Conservation (phyloP, 92 coral and sea anemone genomes). For the Epizoanthus fatuus region DNA sequence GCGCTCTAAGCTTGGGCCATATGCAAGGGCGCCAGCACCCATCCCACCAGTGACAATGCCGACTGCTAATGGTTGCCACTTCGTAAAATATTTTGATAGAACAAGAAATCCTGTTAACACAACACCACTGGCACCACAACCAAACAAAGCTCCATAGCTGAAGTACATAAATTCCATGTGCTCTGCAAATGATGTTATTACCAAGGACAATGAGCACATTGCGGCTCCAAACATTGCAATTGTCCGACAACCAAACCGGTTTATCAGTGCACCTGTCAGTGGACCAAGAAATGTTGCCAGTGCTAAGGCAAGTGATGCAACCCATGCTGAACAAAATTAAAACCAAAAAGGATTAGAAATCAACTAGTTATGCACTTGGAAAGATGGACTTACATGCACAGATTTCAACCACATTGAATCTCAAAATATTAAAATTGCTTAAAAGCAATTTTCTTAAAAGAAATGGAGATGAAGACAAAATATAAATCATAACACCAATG, state of each 20-base stretch:
- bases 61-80: conserved; percentile 70
- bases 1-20: conserved; percentile 66
- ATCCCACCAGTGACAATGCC: conserved; percentile 74
- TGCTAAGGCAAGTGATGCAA: conserved; percentile 64
- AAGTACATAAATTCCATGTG: conserved; percentile 50
- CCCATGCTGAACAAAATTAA: conserved; percentile 67
- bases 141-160: conserved; percentile 67
- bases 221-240: conserved; percentile 58
- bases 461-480: too few species aligned
- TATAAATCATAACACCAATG: too few species aligned
- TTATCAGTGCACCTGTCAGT: conserved; percentile 50
- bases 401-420: too few species aligned
- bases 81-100: conserved; percentile 64
- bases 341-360: neutral
- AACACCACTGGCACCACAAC: conserved; percentile 67
- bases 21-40: conserved; percentile 62
- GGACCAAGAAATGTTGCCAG: conserved; percentile 53
- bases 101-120: conserved; percentile 58
- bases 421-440: too few species aligned
- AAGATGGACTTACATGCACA: too few species aligned
- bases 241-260: conserved; percentile 58
- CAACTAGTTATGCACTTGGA: neutral
- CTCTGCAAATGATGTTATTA: conserved; percentile 60
- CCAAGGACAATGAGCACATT: conserved; percentile 47
- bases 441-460: too few species aligned